Conservation (phyloP, 1,140 invertebrate genomes). For the Heliconius hermathena region DNA sequence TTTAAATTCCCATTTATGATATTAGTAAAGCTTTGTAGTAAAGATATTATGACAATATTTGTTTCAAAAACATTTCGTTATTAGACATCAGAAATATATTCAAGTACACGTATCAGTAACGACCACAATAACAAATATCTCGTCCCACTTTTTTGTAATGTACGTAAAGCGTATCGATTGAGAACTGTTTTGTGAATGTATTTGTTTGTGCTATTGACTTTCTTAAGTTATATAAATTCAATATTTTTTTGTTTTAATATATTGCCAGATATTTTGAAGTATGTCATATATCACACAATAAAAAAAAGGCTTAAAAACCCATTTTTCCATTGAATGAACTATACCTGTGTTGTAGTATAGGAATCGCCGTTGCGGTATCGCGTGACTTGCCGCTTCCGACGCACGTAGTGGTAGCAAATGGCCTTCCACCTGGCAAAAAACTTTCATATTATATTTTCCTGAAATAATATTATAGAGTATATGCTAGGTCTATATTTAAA, state of each 20-base stretch:
- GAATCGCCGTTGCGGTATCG: slow-evolving; percentile 92
- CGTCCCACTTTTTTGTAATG: slow-evolving; percentile 5
- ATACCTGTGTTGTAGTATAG: slow-evolving; percentile 90
- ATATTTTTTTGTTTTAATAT: too few species aligned
- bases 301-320: background rate
- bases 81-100: background rate
- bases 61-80: background rate
- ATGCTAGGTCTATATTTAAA: background rate
- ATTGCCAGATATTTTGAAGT: background rate
- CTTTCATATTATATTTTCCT: background rate
- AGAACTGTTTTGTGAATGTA: too few species aligned
- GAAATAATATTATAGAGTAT: background rate
- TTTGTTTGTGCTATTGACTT: too few species aligned
- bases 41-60: too few species aligned
- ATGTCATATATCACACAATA: background rate
- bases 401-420: slow-evolving; percentile 92
- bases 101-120: slow-evolving; percentile 13
- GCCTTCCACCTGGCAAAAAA: slow-evolving; percentile 87
- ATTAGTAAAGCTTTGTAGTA: too few species aligned
- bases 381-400: slow-evolving; percentile 88
- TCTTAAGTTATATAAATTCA: too few species aligned
- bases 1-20: too few species aligned
- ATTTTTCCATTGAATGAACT: slow-evolving; percentile 31
- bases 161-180: slow-evolving; percentile 15
- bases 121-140: slow-evolving; percentile 25